A percentile compares a stretch with the other conserved stretches of the same genome.
phyloP scores from a whole-genome alignment of 2,113 vertebrate genomes.

The Menidia beryllina region DNA sequence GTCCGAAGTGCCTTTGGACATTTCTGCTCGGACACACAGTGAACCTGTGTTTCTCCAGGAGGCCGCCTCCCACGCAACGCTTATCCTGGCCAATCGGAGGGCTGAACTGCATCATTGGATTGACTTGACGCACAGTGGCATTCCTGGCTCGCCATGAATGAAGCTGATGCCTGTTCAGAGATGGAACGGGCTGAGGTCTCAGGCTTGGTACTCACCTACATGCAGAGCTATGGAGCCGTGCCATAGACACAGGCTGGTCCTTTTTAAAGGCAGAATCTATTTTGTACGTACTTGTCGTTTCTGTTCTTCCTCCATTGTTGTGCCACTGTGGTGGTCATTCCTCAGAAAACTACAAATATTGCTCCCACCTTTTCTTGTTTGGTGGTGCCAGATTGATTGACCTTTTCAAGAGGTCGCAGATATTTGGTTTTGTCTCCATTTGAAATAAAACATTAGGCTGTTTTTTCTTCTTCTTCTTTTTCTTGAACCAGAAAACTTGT shows the following conservation, averaged over 20 bases:
- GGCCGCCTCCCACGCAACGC: background rate
- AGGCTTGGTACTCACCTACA: constrained; percentile 39
- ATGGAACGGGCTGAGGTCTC: constrained; percentile 34
- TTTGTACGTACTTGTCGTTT: constrained; percentile 11
- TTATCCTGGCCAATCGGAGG: constrained; percentile 37
- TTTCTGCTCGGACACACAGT: constrained; percentile 42
- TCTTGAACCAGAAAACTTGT: constrained; percentile 32
- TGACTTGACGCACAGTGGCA: constrained; percentile 26
- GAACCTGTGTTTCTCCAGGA: constrained; percentile 25
- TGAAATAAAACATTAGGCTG: constrained; percentile 43
- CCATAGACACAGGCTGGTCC: constrained; percentile 58
- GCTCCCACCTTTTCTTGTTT: constrained; percentile 14
- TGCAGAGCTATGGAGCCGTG: constrained; percentile 37
- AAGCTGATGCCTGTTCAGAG: constrained; percentile 17
- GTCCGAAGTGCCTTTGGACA: constrained; percentile 73
- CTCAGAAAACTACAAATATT: constrained; percentile 34
- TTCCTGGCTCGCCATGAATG: constrained; percentile 18
- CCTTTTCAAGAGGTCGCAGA: constrained; percentile 26
- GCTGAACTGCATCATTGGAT: constrained; percentile 42
- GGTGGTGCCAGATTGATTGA: constrained; percentile 17
- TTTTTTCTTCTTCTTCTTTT: background rate
- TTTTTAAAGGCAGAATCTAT: constrained; percentile 35
- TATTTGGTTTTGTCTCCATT: constrained; percentile 44
- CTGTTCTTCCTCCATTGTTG: constrained; percentile 28
- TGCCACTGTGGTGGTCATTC: constrained; percentile 52